Evolutionary conservation across 2,888 invertebrate genomes (phyloP), one percentile per base, ranked within the genome.

Genomic region (Melipona beecheii): DNA sequence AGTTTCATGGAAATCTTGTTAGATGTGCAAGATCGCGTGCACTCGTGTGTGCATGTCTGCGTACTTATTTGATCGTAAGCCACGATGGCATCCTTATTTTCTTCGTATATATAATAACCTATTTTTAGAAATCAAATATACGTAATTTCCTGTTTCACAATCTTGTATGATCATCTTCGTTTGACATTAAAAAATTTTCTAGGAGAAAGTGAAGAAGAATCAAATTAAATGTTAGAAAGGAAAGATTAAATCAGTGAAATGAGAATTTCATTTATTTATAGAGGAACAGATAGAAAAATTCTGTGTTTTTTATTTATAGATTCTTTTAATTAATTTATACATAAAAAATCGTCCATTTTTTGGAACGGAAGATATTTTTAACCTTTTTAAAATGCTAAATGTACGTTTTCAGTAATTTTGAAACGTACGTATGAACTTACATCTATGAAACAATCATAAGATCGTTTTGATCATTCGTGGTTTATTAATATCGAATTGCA

Each of bases 131-230:
- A n/a, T 15, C 19, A 13, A 13, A 11, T 13, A 13, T 21, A 13
- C 31, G 11, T 24, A 2, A 24, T 50, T 24, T 43, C 43, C 43
- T 52, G 13, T 43, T 27, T 15, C 6, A 1, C 6, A 21, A 65
- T 27, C 27, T 50, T 2, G 50, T 24, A 49, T 17, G 5, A 24
- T 50, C 24, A 50, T 19, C 56, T 56, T n/a, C 13, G n/a, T 15
- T n/a, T n/a, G 15, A 31, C 36, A n/a, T 21, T 15, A 60, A 15
- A 24, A 17, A 9, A 60, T 17, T 60, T 27, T 27, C 6, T 27
- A 9, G 0, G 2, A 17, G 13, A 4, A 0, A 0, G 56, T n/a
- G n/a, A 2, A 15, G 17, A 60, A 24, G n/a, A 24, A 60, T 6
- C 2, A 24, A 24, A 60, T 15, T 1, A 60, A 2, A 60, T 3